phyloP scores from a whole-genome alignment of 2,888 invertebrate genomes.

The Drosophila fungiperda region DNA sequence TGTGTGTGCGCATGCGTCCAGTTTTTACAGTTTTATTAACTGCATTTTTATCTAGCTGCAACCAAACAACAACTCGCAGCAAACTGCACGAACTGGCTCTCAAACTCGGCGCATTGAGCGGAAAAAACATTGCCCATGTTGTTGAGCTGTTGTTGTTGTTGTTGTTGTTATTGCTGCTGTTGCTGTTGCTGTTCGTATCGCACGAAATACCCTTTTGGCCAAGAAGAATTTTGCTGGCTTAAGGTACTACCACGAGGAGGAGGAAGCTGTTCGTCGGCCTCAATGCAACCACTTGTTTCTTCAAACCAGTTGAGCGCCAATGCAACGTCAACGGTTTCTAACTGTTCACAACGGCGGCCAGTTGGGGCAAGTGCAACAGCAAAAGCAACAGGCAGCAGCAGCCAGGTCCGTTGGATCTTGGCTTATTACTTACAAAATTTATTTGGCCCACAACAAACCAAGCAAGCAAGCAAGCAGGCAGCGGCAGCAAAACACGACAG shows the following conservation, averaged over 20 bases:
- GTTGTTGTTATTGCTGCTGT: constrained; percentile 15
- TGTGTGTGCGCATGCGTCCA: constrained; percentile 83
- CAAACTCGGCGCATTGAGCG: constrained; percentile 62
- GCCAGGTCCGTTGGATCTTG: constrained; percentile 63
- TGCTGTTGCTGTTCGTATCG: constrained; percentile 54
- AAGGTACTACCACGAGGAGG: constrained; percentile 61
- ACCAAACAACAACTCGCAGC: constrained; percentile 57
- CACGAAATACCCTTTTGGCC: constrained; percentile 81
- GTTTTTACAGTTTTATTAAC: constrained; percentile 84
- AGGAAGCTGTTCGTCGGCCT: constrained; percentile 60
- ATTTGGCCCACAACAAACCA: constrained; percentile 71
- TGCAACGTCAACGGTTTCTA: constrained; percentile 57
- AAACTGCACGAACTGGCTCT: constrained; percentile 80
- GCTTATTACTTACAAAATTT: constrained; percentile 78
- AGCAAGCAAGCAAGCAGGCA: constrained; percentile 18
- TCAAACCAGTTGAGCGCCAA: constrained; percentile 72
- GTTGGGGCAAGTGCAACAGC: constrained; percentile 60
- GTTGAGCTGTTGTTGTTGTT: constrained; percentile 17
- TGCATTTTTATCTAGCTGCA: constrained; percentile 80
- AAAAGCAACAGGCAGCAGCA: constrained; percentile 25
- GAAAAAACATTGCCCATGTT: constrained; percentile 69
- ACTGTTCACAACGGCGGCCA: constrained; percentile 64
- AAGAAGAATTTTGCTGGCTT: constrained; percentile 62
- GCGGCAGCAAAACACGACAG: constrained; percentile 62
- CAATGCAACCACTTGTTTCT: constrained; percentile 42